These are phyloP conservation scores for Empis livida DNA, from an alignment of 2,888 invertebrate species.

Conservation along the genomic window DNA sequence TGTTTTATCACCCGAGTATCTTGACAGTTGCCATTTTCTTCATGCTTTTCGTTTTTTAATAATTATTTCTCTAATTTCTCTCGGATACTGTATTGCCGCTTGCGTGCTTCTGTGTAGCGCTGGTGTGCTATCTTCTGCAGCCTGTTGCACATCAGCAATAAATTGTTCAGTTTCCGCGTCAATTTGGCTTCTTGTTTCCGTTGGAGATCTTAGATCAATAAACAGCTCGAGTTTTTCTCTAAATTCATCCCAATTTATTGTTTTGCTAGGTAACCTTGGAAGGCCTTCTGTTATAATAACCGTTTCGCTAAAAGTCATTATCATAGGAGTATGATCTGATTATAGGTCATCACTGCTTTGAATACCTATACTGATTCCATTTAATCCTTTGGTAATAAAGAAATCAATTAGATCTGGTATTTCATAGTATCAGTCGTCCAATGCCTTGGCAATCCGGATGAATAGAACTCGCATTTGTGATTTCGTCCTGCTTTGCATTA, in stretches of 20 bases:
- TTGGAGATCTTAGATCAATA: background rate
- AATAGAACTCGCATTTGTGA: background rate
- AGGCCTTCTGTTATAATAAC: background rate
- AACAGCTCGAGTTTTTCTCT: background rate
- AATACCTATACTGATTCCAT: background rate
- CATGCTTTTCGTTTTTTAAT: background rate
- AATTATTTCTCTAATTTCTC: background rate
- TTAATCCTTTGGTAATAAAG: slow-evolving; percentile 4
- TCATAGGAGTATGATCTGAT: slow-evolving; percentile 2
- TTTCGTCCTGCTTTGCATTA: slow-evolving; percentile 1
- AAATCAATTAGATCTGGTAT: slow-evolving; percentile 8
- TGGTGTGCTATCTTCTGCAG: background rate
- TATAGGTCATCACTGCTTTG: background rate
- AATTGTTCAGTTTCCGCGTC: background rate
- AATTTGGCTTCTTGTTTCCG: background rate
- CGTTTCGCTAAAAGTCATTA: background rate
- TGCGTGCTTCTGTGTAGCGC: background rate
- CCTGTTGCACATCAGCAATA: background rate
- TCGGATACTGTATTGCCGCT: background rate
- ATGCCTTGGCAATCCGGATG: slow-evolving; percentile 6
- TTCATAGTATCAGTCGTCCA: slow-evolving; percentile 8
- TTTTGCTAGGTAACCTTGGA: background rate
- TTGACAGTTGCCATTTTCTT: background rate
- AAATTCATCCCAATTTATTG: background rate
- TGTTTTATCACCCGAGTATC: background rate